Evolutionary conservation across 2,888 invertebrate genomes (phyloP).

Genomic region (Acleris cristana): DNA sequence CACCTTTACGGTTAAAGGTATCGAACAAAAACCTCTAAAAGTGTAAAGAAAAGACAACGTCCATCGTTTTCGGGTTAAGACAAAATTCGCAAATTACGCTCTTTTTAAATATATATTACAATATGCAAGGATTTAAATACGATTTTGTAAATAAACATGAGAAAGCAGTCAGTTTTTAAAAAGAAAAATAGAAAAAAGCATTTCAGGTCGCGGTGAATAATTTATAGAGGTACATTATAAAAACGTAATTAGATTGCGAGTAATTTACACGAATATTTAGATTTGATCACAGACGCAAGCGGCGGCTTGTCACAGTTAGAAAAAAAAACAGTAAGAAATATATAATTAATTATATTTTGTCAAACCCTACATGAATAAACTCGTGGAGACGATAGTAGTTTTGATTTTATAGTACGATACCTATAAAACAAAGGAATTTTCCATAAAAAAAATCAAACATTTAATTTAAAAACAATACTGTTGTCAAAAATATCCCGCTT

Average conservation of each 20-base stretch:
- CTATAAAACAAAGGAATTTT: no score
- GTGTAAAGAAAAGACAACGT: constrained; percentile 9
- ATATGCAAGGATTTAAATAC: not conserved
- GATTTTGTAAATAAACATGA: no score
- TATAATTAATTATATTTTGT: not conserved
- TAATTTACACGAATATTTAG: constrained; percentile 30
- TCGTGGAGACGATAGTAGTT: no score
- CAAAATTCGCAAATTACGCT: not conserved
- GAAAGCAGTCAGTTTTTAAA: not conserved
- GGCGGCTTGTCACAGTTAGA: constrained; percentile 3
- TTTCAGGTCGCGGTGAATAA: not conserved
- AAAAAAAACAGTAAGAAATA: constrained; percentile 8
- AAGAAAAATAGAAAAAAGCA: not conserved
- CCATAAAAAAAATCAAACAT: no score
- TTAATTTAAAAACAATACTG: no score
- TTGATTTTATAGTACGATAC: no score
- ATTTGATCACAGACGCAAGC: constrained; percentile 22
- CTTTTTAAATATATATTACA: not conserved
- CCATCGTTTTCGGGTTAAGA: constrained; percentile 6
- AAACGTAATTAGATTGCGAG: constrained; percentile 22
- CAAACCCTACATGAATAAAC: no score
- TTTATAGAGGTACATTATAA: constrained; percentile 5
- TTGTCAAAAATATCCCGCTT: no score
- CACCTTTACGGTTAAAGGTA: constrained; percentile 20
- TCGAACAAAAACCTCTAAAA: constrained; percentile 32